Evolutionary conservation across 2,888 invertebrate species (phyloP).

Genomic region (Clanis bilineata): DNA sequence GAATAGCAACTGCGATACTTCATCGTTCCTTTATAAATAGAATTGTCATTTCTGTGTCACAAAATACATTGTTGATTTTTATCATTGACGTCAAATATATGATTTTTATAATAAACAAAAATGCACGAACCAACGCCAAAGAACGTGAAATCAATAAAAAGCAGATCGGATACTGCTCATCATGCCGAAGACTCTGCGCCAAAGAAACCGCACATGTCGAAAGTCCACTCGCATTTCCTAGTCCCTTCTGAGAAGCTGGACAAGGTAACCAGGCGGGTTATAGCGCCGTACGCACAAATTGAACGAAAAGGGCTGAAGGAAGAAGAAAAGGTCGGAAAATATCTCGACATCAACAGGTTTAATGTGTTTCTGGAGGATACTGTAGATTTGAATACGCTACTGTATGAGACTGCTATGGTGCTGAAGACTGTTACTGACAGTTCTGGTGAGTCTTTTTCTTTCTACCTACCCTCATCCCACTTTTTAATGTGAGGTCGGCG

Average conservation of each 20-base stretch:
- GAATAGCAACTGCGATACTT: too few species aligned
- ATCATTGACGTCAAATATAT: too few species aligned
- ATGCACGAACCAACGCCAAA: conserved; percentile 51
- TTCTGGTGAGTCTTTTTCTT: conserved; percentile 56
- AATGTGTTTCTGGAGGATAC: conserved; percentile 79
- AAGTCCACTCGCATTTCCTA: conserved; percentile 66
- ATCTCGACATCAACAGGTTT: conserved; percentile 70
- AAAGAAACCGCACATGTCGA: conserved; percentile 32
- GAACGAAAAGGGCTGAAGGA: conserved; percentile 65
- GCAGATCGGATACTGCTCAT: conserved; percentile 44
- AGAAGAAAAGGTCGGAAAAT: conserved; percentile 54
- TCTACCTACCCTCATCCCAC: too few species aligned
- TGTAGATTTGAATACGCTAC: conserved; percentile 77
- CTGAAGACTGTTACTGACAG: conserved; percentile 80
- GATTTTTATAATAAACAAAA: too few species aligned
- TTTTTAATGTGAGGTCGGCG: too few species aligned
- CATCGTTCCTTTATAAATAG: too few species aligned
- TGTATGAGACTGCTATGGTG: conserved; percentile 82
- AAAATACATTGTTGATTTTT: neutral
- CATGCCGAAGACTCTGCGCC: conserved; percentile 27
- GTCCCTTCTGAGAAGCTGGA: conserved; percentile 73
- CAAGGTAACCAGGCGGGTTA: conserved; percentile 80
- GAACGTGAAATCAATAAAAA: conserved; percentile 52
- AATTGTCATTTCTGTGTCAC: neutral
- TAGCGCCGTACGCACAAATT: conserved; percentile 81